Evolutionary conservation across 2,888 invertebrate species (phyloP), one percentile per base, ranked within the genome.

Genomic region (Deilephila porcellus): DNA sequence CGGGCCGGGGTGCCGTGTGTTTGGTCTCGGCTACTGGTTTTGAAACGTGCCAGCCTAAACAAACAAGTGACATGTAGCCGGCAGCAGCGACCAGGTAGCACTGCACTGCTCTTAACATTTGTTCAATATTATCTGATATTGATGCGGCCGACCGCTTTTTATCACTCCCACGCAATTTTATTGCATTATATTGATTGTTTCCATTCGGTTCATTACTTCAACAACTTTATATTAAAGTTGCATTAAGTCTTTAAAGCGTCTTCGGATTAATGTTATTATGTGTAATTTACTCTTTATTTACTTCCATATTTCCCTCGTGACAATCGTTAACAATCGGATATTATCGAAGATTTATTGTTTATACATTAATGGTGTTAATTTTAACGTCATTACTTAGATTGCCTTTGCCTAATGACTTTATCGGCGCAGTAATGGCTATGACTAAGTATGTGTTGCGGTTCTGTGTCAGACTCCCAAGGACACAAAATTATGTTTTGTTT

Each of bases 1-100:
- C 37, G 45, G 67, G 67, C 67, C 14, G 52, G 45, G 64, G 64
- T 45, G 67, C 14, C 87, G 86, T 87, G 87, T 88, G 87, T 91
- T 90, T 87, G 88, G 87, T 84, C 84, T 85, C 87, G 81, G 94
- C 94, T 94, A 94, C 94, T 94, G 94, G 94, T 94, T 94, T 93
- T 94, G 85, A 92, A 87, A 87, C 85, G 85, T 86, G 88, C 87
- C 88, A 87, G 87, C 93, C 94, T 94, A 94, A 93, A 93, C 93
- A 94, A 94, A 94, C 90, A 94, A 90, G 90, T 91, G 92, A 93
- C 93, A 92, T 80, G 88, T 80, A 81, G 78, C 85, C 93, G 91
- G 93, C 93, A 25, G 25, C 60, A 4, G 87, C 80, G 81, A 78
- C 85, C 93, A 92, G 93, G 94, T 93, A 94, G 92, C 81, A 78